A percentile compares a stretch with the other conserved stretches of the same genome.
Evolutionary conservation across 2,888 invertebrate genomes (phyloP).

Genomic region (Sthenelais limicola): DNA sequence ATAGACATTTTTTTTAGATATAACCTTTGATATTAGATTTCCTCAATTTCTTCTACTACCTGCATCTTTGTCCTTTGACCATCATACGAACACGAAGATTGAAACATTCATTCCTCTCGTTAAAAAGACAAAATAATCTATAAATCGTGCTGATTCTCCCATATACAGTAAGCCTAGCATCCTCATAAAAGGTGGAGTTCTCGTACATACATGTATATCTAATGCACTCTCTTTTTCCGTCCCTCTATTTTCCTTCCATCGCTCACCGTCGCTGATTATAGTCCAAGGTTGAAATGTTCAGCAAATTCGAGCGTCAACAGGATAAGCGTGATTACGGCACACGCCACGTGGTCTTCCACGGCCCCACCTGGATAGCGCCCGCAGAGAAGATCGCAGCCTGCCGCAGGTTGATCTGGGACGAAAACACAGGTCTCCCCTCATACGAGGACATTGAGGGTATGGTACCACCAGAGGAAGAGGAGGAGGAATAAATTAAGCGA

Average conservation of each 20-base stretch:
- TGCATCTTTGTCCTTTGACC: no score
- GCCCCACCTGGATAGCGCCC: slow-evolving; percentile 48
- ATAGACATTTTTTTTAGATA: no score
- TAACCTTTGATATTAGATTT: no score
- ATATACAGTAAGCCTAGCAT: no score
- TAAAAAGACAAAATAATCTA: no score
- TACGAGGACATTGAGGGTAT: slow-evolving; percentile 49
- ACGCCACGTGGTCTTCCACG: slow-evolving; percentile 62
- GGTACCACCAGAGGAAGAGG: slow-evolving; percentile 6
- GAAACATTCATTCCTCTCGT: no score
- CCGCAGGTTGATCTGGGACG: slow-evolving; percentile 44
- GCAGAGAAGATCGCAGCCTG: slow-evolving; percentile 47
- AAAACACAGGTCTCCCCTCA: slow-evolving; percentile 51
- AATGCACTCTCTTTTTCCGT: no score
- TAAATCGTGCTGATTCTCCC: no score
- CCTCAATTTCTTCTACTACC: no score
- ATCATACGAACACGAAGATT: no score
- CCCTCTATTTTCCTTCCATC: not conserved
- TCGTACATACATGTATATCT: no score
- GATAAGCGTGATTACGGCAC: slow-evolving; percentile 69
- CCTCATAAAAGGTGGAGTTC: no score
- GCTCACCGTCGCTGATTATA: slow-evolving; percentile 40
- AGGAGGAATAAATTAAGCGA: slow-evolving; percentile 18
- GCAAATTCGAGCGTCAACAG: slow-evolving; percentile 71
- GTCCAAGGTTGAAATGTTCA: slow-evolving; percentile 70